Percentiles rank a stretch among this genome's conserved stretches.
phyloP scores from a whole-genome alignment of 2,888 invertebrate genomes.

The Drosophila paranaensis region DNA sequence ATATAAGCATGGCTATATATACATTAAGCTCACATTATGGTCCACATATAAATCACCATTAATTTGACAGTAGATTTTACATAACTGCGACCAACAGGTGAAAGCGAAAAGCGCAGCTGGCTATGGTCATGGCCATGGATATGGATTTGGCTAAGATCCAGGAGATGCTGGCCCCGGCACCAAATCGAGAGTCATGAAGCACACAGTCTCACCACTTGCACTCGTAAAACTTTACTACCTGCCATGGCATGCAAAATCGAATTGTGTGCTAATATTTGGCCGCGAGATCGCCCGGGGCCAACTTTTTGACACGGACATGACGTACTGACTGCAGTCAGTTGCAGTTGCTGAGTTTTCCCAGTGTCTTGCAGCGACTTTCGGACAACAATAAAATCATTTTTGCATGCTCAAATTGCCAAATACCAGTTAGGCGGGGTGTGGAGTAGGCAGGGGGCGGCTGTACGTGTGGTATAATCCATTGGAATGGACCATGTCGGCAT shows the following conservation, averaged over 20 bases:
- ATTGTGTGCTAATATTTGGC: constrained; percentile 81
- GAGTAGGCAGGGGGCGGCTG: background rate
- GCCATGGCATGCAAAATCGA: constrained; percentile 77
- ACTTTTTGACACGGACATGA: constrained; percentile 49
- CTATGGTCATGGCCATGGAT: constrained; percentile 52
- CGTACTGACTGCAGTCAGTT: constrained; percentile 54
- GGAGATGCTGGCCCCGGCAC: constrained; percentile 19
- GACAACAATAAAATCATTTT: constrained; percentile 71
- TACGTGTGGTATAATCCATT: constrained; percentile 14
- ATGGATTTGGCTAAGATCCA: constrained; percentile 19
- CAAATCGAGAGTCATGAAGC: constrained; percentile 44
- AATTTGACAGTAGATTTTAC: constrained; percentile 78
- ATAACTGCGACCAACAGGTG: constrained; percentile 74
- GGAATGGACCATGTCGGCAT: constrained; percentile 25
- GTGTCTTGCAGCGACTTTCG: constrained; percentile 30
- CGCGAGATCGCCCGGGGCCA: constrained; percentile 39
- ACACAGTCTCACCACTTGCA: constrained; percentile 74
- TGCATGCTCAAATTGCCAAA: constrained; percentile 62
- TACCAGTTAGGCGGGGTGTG: constrained; percentile 13
- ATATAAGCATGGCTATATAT: background rate
- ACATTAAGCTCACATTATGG: constrained; percentile 61
- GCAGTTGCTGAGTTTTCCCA: constrained; percentile 30
- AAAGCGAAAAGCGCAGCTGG: constrained; percentile 76
- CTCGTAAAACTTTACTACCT: constrained; percentile 73
- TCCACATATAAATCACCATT: constrained; percentile 77